Evolutionary conservation across 2,888 invertebrate species (phyloP), one percentile per base, ranked within the genome.

Genomic region (Neria commutata): DNA sequence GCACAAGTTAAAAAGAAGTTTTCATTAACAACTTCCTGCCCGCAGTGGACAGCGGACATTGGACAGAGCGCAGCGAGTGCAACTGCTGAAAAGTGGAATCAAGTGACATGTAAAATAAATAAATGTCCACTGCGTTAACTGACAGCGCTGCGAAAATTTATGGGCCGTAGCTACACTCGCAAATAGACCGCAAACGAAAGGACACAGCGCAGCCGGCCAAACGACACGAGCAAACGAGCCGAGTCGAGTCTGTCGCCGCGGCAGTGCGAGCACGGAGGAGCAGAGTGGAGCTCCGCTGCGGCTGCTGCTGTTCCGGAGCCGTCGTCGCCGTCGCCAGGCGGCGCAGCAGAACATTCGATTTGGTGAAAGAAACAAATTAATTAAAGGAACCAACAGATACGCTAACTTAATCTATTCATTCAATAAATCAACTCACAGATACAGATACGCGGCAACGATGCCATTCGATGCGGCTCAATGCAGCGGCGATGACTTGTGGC

Each of bases 291-390:
- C 29, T 29, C 29, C 5, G 42, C 42, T 42, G 42, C 42, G 19
- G 21, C 19, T n/a, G n/a, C n/a, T n/a, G n/a, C n/a, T n/a, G n/a
- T n/a, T n/a, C n/a, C 6, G 11, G 42, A 25, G 3, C 3, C 26
- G 45, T n/a, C 25, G 16, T 19, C 34, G 52, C n/a, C 29, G 29
- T 11, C 45, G 54, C 29, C 46, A 26, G 21, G 33, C 23, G n/a
- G 42, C 45, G 25, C 21, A 66, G 65, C 65, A 62, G 61, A 60
- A 65, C 70, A 74, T 71, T 76, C 74, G 73, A 72, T 75, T 75
- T 71, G 76, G 74, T 70, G 70, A 72, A 70, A 70, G 73, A 74
- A 76, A 78, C 77, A 78, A 77, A 77, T 77, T 77, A 77, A 78
- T 77, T 77, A 77, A 76, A 77, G 75, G 67, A 76, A 75, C 74